Evolutionary conservation across 2,888 invertebrate species (phyloP), one percentile per base, ranked within the genome.

Genomic region (Achlya flavicornis): DNA sequence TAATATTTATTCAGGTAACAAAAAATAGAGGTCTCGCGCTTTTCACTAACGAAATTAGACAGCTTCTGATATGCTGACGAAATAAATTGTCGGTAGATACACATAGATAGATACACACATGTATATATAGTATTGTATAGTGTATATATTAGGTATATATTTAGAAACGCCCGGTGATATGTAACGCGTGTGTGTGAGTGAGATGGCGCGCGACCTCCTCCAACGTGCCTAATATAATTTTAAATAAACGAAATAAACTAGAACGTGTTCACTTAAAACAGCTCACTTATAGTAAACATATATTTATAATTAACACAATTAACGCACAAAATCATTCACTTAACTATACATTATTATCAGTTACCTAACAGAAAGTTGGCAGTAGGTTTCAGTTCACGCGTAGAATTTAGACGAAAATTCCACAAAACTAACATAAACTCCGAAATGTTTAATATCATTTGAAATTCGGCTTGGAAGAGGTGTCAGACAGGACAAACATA

Each of bases 1-100:
- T 91, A 91, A 88, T 92, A 92, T 90, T 77, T 90, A 93, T 89
- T 94, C 94, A 94, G 94, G 94, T 94, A 94, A 94, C 94, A 93
- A 93, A 93, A 91, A 92, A 84, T 86, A 85, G 90, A 84, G 81
- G 77, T 79, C 89, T 79, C 89, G 87, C 88, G 84, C 82, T 71
- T 76, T 72, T 73, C 69, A 66, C 61, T 62, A 66, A 69, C 76
- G 74, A 73, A 74, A 78, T 69, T 75, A 69, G 71, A 66, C 72
- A 64, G 69, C 70, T 69, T 60, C 74, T 88, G 90, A 90, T 91
- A 90, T 91, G 91, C 86, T 76, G 83, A 75, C 66, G 75, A 80
- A 77, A 77, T 71, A 70, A 68, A 68, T 16, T 59, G 58, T 26
- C n/a, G n/a, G 33, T 26, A 57, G 14, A 58, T 35, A 35, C 16